Evolutionary conservation across 2,888 invertebrate species (phyloP).

Genomic region (Pasiphila rectangulata): DNA sequence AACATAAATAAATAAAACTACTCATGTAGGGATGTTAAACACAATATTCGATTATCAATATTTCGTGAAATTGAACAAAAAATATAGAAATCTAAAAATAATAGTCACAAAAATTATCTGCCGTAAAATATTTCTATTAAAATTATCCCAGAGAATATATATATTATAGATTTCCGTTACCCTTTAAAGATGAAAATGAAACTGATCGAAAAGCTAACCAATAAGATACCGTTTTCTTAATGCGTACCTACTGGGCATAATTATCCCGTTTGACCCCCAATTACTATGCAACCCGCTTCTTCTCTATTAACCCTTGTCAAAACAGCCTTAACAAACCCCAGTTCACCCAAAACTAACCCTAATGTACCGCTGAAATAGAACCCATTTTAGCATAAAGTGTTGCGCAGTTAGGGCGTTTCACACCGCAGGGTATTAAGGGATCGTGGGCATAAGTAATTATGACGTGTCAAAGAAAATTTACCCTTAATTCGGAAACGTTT

Average conservation of each 20-base stretch:
- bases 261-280: slow-evolving; percentile 32
- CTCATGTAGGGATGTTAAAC: too few species aligned
- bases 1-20: too few species aligned
- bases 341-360: slow-evolving; percentile 9
- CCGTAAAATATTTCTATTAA: too few species aligned
- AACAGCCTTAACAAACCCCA: slow-evolving; percentile 7
- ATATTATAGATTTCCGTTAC: too few species aligned
- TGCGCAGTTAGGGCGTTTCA: slow-evolving; percentile 6
- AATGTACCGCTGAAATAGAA: background rate
- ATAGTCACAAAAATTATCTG: too few species aligned
- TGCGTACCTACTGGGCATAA: slow-evolving; percentile 30
- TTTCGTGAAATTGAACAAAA: too few species aligned
- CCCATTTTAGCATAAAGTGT: background rate
- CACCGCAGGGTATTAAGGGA: slow-evolving; percentile 2
- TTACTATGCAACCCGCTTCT: slow-evolving; percentile 38
- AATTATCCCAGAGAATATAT: too few species aligned
- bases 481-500: slow-evolving; percentile 21
- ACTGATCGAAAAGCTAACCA: slow-evolving; percentile 9
- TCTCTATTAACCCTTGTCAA: slow-evolving; percentile 19
- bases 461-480: slow-evolving; percentile 30
- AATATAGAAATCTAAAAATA: too few species aligned
- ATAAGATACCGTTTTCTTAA: slow-evolving; percentile 31
- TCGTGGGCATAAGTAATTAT: slow-evolving; percentile 30
- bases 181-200: too few species aligned
- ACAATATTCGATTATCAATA: too few species aligned